Conservation (phyloP, 2,888 invertebrate species). For the Acleris sparsana region DNA sequence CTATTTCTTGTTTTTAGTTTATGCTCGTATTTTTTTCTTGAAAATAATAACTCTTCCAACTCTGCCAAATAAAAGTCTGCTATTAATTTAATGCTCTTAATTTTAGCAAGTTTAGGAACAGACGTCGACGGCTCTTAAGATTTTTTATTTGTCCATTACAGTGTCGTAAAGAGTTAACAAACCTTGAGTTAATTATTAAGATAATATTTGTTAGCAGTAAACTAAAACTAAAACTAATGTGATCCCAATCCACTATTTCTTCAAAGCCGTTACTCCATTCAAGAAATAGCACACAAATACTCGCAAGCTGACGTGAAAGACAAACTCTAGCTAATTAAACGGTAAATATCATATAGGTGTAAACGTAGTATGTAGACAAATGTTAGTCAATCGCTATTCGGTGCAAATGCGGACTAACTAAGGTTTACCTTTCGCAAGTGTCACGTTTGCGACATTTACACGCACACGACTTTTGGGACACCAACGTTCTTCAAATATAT, state of each 20-base stretch:
- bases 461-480: not conserved
- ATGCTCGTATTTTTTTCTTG: too few relatives aligned
- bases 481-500: too few relatives aligned
- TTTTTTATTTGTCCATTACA: too few relatives aligned
- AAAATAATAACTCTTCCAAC: too few relatives aligned
- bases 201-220: not conserved
- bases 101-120: too few relatives aligned
- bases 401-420: slow-evolving; percentile 15
- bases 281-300: slow-evolving; percentile 22
- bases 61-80: too few relatives aligned
- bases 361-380: slow-evolving; percentile 22
- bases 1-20: not conserved
- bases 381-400: slow-evolving; percentile 32
- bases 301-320: slow-evolving; percentile 18
- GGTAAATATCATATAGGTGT: slow-evolving; percentile 23
- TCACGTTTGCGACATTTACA: slow-evolving; percentile 13
- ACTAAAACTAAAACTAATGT: not conserved
- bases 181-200: too few relatives aligned
- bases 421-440: slow-evolving; percentile 25
- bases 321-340: slow-evolving; percentile 29
- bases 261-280: slow-evolving; percentile 18
- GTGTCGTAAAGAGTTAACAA: too few relatives aligned
- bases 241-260: not conserved
- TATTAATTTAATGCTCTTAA: too few relatives aligned
- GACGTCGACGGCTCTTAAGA: too few relatives aligned